Evolutionary conservation across 2,113 vertebrate species (phyloP).

Genomic region (Aspiorhynchus laticeps): DNA sequence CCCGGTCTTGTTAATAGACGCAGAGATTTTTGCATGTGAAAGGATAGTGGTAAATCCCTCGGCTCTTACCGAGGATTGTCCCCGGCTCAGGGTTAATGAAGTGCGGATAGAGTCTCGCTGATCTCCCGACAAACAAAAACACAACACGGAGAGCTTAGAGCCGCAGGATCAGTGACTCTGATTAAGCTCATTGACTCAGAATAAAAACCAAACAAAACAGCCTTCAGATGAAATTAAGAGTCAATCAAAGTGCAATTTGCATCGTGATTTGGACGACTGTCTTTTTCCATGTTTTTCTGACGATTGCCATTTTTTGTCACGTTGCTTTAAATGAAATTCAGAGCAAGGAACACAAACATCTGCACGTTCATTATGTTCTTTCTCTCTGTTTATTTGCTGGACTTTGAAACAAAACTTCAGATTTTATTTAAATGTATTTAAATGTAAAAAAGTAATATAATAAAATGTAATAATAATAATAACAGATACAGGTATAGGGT

Average conservation of each 20-base stretch:
- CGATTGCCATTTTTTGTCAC: slow-evolving; percentile 24
- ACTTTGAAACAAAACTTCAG: neutral
- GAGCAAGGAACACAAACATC: neutral
- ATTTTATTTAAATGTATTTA: neutral
- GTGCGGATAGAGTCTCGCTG: slow-evolving; percentile 93
- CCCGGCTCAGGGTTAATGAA: slow-evolving; percentile 98
- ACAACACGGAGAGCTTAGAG: slow-evolving; percentile 89
- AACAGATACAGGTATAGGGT: too few relatives aligned
- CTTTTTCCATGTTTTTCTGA: slow-evolving; percentile 42
- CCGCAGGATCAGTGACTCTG: slow-evolving; percentile 96
- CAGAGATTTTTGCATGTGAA: slow-evolving; percentile 90
- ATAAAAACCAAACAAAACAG: slow-evolving; percentile 88
- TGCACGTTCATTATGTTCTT: neutral
- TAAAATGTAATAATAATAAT: neutral
- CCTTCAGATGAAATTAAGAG: slow-evolving; percentile 97
- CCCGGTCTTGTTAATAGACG: slow-evolving; percentile 74
- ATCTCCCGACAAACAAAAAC: slow-evolving; percentile 89
- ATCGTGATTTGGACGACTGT: slow-evolving; percentile 63
- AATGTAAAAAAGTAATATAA: neutral
- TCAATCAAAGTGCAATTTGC: slow-evolving; percentile 93
- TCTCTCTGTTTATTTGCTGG: neutral
- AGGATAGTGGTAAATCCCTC: slow-evolving; percentile 86
- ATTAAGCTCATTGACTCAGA: slow-evolving; percentile 97
- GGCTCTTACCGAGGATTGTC: slow-evolving; percentile 81
- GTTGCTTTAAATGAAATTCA: neutral